Evolutionary conservation across 2,113 vertebrate species (phyloP), one percentile per base, ranked within the genome.

Genomic region (Bufo gargarizans): DNA sequence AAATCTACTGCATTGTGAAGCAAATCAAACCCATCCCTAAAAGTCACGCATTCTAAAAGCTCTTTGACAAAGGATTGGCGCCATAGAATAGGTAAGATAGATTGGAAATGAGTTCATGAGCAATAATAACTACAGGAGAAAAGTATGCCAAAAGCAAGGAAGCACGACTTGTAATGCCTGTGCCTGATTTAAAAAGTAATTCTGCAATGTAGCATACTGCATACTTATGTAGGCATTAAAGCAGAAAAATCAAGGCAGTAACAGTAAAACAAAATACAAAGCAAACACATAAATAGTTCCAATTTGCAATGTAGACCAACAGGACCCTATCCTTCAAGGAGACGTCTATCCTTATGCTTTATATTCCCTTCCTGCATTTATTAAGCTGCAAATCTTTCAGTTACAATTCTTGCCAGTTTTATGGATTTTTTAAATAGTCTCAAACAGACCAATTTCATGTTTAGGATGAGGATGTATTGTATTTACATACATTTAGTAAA

Each of bases 101-200:
- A 88, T 84, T 58, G 84, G n/a, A 88, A 84, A 84, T 77, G 87
- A 81, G 55, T 69, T 77, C 63, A 16, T 17, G 58, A 83, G 67
- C 56, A 13, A 88, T 88, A 82, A 87, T 33, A 33, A 82, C 79
- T 65, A 49, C 72, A 78, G 78, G 22, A 84, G 17, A 84, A 84
- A 78, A 47, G 4, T 14, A 50, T 77, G 22, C 79, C 80, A 88
- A 33, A 33, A 88, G 58, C 53, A 47, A 17, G 19, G 50, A 79
- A 76, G 83, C 47, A 72, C 33, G 49, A 50, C 71, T 56, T 59
- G 81, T 83, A 84, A 67, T 77, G 84, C 59, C 67, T 59, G 81
- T 88, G 67, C 79, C 74, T 87, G 61, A 87, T 87, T 83, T 72
- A 87, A 87, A 82, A 82, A 82, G 86, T 53, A 72, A 80, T 69